These are phyloP conservation scores for Caenorhabditis sinica DNA, from an alignment of 2,888 invertebrate genomes.

Conservation along the genomic window DNA sequence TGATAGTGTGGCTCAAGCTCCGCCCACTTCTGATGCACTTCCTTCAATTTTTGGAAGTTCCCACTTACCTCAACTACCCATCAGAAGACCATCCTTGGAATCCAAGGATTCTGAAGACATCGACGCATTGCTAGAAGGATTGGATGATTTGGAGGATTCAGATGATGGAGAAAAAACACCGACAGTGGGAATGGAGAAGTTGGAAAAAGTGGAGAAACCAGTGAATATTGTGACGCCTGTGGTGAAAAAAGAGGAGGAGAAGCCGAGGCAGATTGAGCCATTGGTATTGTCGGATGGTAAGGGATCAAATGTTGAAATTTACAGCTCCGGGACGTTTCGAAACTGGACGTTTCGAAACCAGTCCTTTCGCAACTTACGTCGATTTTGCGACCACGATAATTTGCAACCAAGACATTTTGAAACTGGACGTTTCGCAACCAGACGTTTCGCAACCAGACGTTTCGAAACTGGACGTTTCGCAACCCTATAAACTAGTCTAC, in stretches of 20 bases:
- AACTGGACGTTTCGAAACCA: no score
- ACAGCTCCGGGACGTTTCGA: no score
- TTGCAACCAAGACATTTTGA: no score
- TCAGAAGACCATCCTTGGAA: neutral
- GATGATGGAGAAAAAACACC: conserved; percentile 11
- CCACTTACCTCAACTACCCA: conserved; percentile 12
- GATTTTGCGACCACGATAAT: no score
- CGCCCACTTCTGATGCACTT: neutral
- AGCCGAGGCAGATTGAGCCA: conserved; percentile 11
- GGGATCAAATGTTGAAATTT: neutral
- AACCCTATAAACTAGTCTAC: no score
- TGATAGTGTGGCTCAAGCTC: conserved; percentile 6
- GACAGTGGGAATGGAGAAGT: neutral
- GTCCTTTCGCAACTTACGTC: no score
- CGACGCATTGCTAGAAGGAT: conserved; percentile 28
- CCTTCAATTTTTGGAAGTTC: neutral
- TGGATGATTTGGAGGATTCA: conserved; percentile 17
- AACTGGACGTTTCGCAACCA: no score
- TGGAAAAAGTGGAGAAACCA: neutral
- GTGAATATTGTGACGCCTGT: conserved; percentile 2
- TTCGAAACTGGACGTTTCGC: no score
- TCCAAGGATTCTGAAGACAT: conserved; percentile 8
- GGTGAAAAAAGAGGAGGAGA: conserved; percentile 17
- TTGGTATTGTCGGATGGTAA: conserved; percentile 25
- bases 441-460: no score